These are phyloP conservation scores for Megastigmus dorsalis DNA, from an alignment of 2,888 invertebrate species.

Conservation along the genomic window DNA sequence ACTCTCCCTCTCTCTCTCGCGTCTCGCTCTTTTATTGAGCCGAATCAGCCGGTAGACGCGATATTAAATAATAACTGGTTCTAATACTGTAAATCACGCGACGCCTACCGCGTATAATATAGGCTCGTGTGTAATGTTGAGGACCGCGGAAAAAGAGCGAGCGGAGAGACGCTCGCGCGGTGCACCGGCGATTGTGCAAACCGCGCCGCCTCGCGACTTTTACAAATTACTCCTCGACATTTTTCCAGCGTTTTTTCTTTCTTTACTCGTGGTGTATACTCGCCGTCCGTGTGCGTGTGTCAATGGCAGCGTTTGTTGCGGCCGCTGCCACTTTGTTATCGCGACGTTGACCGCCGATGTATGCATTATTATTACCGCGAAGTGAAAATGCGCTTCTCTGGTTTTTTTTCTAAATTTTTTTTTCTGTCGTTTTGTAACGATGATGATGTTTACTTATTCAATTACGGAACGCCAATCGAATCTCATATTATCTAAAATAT, in stretches of 20 bases:
- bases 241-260: conserved; percentile 32
- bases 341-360: background rate
- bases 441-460: conserved; percentile 10
- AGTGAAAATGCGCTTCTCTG: background rate
- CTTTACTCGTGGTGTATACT: too few species aligned
- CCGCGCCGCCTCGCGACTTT: conserved; percentile 16
- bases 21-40: background rate
- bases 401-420: conserved; percentile 6
- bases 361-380: conserved; percentile 1
- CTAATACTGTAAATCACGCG: conserved; percentile 47
- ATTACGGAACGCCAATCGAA: too few species aligned
- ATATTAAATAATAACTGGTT: conserved; percentile 50
- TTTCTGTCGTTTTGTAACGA: background rate
- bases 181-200: background rate
- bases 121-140: too few species aligned
- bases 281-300: too few species aligned
- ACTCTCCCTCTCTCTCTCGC: background rate
- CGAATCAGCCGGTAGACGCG: conserved; percentile 7
- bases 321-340: conserved; percentile 20
- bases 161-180: background rate
- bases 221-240: conserved; percentile 44
- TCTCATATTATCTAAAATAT: too few species aligned
- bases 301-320: conserved; percentile 16
- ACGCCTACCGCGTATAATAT: background rate
- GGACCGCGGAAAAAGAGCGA: background rate